phyloP scores from a whole-genome alignment of 2,888 invertebrate species.

The Lymantria dispar region DNA sequence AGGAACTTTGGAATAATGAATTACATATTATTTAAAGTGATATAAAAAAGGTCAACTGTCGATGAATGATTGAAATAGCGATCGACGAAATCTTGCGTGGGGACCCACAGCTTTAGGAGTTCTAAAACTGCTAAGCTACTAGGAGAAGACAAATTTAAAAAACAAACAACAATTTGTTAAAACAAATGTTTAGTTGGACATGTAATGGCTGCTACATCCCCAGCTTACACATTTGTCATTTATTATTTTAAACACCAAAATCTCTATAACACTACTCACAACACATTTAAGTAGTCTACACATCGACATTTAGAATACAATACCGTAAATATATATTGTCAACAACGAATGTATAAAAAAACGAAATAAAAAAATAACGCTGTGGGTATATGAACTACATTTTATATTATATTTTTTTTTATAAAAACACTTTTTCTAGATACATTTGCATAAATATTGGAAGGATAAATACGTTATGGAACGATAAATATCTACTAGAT shows the following conservation, averaged over 20 bases:
- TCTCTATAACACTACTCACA: slow-evolving; percentile 16
- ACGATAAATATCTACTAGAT: neutral
- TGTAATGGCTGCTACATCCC: slow-evolving; percentile 76
- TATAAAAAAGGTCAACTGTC: too few species aligned
- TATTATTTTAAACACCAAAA: slow-evolving; percentile 43
- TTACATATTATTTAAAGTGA: too few species aligned
- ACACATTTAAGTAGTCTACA: slow-evolving; percentile 24
- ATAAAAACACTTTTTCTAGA: slow-evolving; percentile 62
- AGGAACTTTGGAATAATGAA: too few species aligned
- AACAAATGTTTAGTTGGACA: slow-evolving; percentile 64
- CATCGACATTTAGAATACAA: slow-evolving; percentile 23
- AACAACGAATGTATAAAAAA: slow-evolving; percentile 9
- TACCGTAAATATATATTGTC: slow-evolving; percentile 23
- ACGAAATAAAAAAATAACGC: slow-evolving; percentile 28
- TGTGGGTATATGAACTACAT: slow-evolving; percentile 75
- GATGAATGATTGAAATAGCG: too few species aligned
- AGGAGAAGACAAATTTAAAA: too few species aligned
- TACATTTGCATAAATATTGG: neutral
- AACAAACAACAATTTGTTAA: slow-evolving; percentile 43
- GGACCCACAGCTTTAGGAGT: too few species aligned
- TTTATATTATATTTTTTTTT: slow-evolving; percentile 54
- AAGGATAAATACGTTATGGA: neutral
- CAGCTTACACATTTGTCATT: slow-evolving; percentile 57
- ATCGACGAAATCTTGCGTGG: too few species aligned
- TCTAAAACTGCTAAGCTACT: too few species aligned